A percentile compares a stretch with the other conserved stretches of the same genome.
Conservation (phyloP, 2,113 vertebrate genomes). For the Lonchura striata region DNA sequence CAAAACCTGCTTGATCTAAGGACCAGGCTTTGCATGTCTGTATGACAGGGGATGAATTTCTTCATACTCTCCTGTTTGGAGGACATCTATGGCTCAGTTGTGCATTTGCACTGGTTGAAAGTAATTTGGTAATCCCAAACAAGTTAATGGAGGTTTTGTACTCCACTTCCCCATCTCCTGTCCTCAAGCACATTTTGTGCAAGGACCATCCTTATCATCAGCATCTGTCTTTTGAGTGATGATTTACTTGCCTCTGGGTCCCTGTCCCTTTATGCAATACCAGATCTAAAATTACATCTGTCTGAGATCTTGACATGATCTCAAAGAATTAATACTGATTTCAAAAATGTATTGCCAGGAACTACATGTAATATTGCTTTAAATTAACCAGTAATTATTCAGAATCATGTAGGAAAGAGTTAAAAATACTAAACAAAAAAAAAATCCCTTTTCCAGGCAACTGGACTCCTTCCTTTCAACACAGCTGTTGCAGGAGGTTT, state of each 20-base stretch:
- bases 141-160: background rate
- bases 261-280: background rate
- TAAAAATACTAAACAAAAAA: background rate
- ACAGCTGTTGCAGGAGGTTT: slow-evolving; percentile 53
- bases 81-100: background rate
- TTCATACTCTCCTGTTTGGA: background rate
- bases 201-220: background rate
- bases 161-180: background rate
- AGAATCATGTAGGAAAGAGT: background rate
- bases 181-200: background rate
- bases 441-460: background rate
- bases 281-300: background rate
- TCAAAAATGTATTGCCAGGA: background rate
- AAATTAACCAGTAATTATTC: slow-evolving; percentile 29
- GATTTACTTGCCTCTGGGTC: slow-evolving; percentile 5
- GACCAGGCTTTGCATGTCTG: background rate
- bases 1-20: background rate
- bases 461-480: background rate
- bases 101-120: background rate
- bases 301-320: background rate
- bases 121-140: background rate
- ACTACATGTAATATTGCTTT: background rate
- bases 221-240: slow-evolving; percentile 14
- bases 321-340: background rate
- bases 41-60: background rate